A percentile compares a stretch with the other conserved stretches of the same genome.
These are phyloP conservation scores for Papilio gigon DNA, from an alignment of 2,888 invertebrate genomes.

Conservation along the genomic window DNA sequence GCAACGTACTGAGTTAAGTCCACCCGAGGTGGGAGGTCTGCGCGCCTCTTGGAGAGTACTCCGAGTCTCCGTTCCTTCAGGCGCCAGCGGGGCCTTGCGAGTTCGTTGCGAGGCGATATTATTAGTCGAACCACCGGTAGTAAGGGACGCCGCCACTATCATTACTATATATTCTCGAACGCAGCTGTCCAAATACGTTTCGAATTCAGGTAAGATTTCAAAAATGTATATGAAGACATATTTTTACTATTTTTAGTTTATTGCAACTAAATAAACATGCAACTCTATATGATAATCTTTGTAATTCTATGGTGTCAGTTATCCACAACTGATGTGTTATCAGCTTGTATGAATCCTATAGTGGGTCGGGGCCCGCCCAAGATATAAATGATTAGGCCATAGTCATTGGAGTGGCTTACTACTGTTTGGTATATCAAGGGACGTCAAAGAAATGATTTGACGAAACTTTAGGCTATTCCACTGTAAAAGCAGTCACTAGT, in stretches of 20 bases:
- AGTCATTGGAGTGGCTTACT: too few species aligned
- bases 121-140: constrained; percentile 70
- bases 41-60: constrained; percentile 72
- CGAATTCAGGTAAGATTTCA: constrained; percentile 62
- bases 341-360: too few species aligned
- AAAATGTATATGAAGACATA: not conserved
- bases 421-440: too few species aligned
- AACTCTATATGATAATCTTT: not conserved
- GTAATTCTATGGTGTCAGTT: not conserved
- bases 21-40: constrained; percentile 65
- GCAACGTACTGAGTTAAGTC: constrained; percentile 70
- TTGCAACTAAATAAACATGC: not conserved
- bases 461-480: too few species aligned
- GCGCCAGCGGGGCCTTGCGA: constrained; percentile 69
- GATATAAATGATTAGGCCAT: too few species aligned
- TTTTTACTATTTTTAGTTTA: not conserved
- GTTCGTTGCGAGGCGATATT: constrained; percentile 72
- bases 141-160: constrained; percentile 61
- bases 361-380: too few species aligned
- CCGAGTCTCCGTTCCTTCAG: constrained; percentile 64
- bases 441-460: too few species aligned
- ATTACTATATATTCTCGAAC: constrained; percentile 73
- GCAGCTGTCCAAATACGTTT: constrained; percentile 74
- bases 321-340: not conserved
- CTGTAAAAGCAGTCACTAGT: not conserved